Percentiles rank a stretch among this genome's conserved stretches.
Conservation (phyloP, 2,797 vertebrate species). For the Lacerta viridis region DNA sequence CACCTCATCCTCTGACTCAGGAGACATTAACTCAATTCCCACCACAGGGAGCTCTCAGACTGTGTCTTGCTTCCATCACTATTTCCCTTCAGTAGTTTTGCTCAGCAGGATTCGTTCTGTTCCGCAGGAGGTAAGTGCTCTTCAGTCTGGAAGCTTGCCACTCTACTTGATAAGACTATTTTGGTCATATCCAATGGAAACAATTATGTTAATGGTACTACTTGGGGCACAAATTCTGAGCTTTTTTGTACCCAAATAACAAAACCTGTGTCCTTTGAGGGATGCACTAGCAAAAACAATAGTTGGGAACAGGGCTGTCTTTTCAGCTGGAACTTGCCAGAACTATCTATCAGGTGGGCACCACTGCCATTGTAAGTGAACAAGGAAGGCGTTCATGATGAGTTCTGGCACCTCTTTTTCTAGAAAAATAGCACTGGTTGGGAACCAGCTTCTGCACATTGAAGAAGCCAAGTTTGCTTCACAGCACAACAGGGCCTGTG, state of each 20-base stretch:
- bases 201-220: background rate
- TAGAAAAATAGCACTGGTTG: too few relatives aligned
- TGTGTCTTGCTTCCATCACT: background rate
- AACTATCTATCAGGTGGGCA: too few relatives aligned
- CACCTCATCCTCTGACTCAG: accelerated
- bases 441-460: background rate
- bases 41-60: background rate
- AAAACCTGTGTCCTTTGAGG: too few relatives aligned
- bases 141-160: background rate
- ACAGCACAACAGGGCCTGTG: too few relatives aligned
- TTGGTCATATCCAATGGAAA: background rate
- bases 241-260: background rate
- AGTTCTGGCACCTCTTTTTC: too few relatives aligned
- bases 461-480: background rate
- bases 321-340: too few relatives aligned
- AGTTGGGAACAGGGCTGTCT: too few relatives aligned
- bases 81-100: background rate
- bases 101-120: background rate
- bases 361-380: too few relatives aligned
- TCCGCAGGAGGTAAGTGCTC: background rate
- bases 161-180: background rate
- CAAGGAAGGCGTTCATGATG: too few relatives aligned
- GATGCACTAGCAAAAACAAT: background rate
- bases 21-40: background rate
- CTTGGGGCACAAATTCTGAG: background rate